Conservation (phyloP, 2,888 invertebrate species). For the Clivina fossor region DNA sequence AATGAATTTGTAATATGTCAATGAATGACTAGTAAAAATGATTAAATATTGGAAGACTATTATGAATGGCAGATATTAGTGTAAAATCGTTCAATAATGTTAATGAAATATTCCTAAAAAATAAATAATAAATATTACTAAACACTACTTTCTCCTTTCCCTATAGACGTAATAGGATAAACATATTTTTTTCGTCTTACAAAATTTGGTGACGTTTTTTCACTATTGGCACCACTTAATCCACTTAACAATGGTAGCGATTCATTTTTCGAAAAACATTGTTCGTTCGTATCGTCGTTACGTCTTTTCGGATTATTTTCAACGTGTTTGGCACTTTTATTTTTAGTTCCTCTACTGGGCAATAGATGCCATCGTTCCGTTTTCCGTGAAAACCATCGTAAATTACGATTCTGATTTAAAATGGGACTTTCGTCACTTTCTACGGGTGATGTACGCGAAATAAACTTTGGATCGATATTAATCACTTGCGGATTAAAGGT, state of each 20-base stretch:
- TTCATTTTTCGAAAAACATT: slow-evolving; percentile 54
- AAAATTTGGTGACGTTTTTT: slow-evolving; percentile 57
- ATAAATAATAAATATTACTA: slow-evolving; percentile 42
- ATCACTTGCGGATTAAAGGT: slow-evolving; percentile 53
- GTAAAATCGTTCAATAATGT: no score
- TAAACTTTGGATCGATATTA: slow-evolving; percentile 43
- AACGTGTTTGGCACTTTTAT: slow-evolving; percentile 38
- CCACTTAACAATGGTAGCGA: slow-evolving; percentile 61
- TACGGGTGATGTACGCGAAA: slow-evolving; percentile 26
- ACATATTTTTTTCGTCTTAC: slow-evolving; percentile 65
- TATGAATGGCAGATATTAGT: no score
- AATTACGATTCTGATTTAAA: no score
- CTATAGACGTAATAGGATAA: slow-evolving; percentile 59
- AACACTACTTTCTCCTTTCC: slow-evolving; percentile 60
- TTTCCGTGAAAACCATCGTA: slow-evolving; percentile 40
- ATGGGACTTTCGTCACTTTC: slow-evolving; percentile 28
- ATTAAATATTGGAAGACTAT: no score
- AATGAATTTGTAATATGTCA: no score
- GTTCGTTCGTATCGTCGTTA: slow-evolving; percentile 50
- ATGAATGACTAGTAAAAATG: no score
- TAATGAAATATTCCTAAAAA: no score
- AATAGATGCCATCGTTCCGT: slow-evolving; percentile 42
- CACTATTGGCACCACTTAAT: slow-evolving; percentile 49
- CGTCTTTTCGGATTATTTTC: slow-evolving; percentile 40
- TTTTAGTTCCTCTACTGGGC: slow-evolving; percentile 39